A percentile compares a stretch with the other conserved stretches of the same genome.
Conservation (phyloP, 2,797 vertebrate genomes). For the Sebastes nivosus region DNA sequence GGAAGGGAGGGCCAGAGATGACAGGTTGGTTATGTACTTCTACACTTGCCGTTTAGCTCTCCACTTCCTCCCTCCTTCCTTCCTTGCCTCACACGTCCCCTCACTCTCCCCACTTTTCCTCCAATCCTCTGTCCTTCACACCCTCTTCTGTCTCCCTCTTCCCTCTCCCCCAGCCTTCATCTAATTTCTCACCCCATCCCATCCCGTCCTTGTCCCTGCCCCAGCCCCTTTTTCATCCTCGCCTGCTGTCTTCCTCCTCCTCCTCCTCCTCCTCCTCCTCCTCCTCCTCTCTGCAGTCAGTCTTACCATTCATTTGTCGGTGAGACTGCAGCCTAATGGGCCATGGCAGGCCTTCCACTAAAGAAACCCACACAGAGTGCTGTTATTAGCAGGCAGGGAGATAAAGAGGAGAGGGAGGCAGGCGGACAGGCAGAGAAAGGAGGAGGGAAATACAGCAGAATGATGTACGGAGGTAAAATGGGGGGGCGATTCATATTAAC, state of each 20-base stretch:
- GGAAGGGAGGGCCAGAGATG: constrained; percentile 67
- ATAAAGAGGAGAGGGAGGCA: constrained; percentile 25
- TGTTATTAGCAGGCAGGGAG: constrained; percentile 70
- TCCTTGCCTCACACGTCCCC: constrained; percentile 29
- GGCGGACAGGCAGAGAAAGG: constrained; percentile 1
- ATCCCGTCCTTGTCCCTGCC: constrained; percentile 8
- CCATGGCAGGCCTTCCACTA: constrained; percentile 73
- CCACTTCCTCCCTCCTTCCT: constrained; percentile 15
- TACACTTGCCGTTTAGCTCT: constrained; percentile 76
- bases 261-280: constrained; percentile 32
- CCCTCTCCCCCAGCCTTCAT: constrained; percentile 8
- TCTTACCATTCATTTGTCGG: constrained; percentile 74
- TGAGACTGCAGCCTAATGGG: constrained; percentile 79
- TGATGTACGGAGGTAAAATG: background rate
- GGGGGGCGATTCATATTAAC: constrained; percentile 30
- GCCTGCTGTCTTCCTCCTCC: constrained; percentile 25
- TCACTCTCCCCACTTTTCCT: constrained; percentile 13
- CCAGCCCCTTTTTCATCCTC: constrained; percentile 8
- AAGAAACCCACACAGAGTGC: constrained; percentile 68
- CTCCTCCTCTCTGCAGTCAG: constrained; percentile 69
- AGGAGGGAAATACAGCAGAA: constrained; percentile 15
- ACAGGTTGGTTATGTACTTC: constrained; percentile 82
- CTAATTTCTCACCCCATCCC: constrained; percentile 14
- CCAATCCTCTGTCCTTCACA: constrained; percentile 31
- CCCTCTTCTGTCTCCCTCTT: background rate